phyloP scores from a whole-genome alignment of 2,113 vertebrate species.

The Chloropsis cyanopogon region DNA sequence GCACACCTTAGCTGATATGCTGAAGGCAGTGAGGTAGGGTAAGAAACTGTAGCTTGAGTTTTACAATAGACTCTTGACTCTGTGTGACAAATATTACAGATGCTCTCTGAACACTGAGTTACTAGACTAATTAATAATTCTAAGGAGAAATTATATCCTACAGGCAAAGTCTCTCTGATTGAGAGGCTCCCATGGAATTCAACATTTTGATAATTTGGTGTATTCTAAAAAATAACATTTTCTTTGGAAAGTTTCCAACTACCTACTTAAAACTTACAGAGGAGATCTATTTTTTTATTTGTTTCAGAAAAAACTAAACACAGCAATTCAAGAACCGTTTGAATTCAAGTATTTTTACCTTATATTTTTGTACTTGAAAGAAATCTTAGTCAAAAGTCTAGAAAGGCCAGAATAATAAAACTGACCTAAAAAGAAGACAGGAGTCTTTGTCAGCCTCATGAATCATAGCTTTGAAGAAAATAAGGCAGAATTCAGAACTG shows the following conservation, averaged over 20 bases:
- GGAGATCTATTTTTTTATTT: neutral
- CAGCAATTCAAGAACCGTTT: neutral
- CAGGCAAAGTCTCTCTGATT: neutral
- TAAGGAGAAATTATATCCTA: neutral
- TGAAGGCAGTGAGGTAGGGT: neutral
- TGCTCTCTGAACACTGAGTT: neutral
- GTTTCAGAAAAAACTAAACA: neutral
- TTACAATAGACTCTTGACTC: neutral
- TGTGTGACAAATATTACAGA: neutral
- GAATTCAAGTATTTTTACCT: neutral
- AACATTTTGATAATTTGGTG: neutral
- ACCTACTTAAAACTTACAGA: neutral
- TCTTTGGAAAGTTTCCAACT: neutral
- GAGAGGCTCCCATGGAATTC: neutral
- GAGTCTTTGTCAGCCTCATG: neutral
- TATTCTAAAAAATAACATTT: neutral
- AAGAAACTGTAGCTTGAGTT: neutral
- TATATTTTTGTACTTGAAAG: neutral
- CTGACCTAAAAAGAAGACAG: neutral
- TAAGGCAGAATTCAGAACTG: neutral
- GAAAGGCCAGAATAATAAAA: neutral
- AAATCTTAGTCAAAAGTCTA: neutral
- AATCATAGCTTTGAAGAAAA: neutral
- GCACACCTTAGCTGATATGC: neutral
- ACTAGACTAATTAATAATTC: neutral